Percentiles rank a stretch among this genome's conserved stretches.
phyloP scores from a whole-genome alignment of 1,140 invertebrate species.

The Coenobita brevimanus region DNA sequence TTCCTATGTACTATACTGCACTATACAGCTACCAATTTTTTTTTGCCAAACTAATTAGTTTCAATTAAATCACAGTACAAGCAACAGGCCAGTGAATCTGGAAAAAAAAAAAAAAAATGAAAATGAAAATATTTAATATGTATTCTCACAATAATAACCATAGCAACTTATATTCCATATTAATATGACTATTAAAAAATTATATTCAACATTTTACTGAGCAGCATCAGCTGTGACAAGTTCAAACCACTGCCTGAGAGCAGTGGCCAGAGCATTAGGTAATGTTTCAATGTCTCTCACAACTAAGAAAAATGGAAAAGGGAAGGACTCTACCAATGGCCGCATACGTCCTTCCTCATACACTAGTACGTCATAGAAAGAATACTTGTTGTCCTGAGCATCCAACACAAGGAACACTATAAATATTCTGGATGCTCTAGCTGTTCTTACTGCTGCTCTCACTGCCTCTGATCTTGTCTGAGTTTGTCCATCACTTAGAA shows the following conservation, averaged over 20 bases:
- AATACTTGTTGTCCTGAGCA: slow-evolving; percentile 91
- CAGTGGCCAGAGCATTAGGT: slow-evolving; percentile 93
- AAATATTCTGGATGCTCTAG: slow-evolving; percentile 88
- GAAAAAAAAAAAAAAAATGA: too few species aligned
- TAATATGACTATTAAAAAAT: too few species aligned
- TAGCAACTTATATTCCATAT: too few species aligned
- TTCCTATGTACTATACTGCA: too few species aligned
- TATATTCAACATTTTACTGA: too few species aligned
- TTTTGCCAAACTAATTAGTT: too few species aligned
- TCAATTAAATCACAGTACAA: too few species aligned
- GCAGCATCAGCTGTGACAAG: slow-evolving; percentile 80
- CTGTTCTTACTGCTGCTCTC: slow-evolving; percentile 84
- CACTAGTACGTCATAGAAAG: slow-evolving; percentile 78
- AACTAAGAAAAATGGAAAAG: slow-evolving; percentile 99
- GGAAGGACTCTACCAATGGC: slow-evolving; percentile 92
- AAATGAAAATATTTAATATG: too few species aligned
- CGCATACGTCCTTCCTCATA: slow-evolving; percentile 92
- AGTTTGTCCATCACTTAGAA: slow-evolving; percentile 92
- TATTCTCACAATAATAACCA: too few species aligned
- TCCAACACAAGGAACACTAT: slow-evolving; percentile 97
- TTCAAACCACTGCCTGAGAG: slow-evolving; percentile 98
- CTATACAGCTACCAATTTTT: too few species aligned
- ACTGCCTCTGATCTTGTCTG: slow-evolving; percentile 78
- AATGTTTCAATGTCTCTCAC: slow-evolving; percentile 90
- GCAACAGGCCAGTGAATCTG: too few species aligned